phyloP scores from a whole-genome alignment of 2,797 vertebrate genomes.

The Pagetopsis macropterus region DNA sequence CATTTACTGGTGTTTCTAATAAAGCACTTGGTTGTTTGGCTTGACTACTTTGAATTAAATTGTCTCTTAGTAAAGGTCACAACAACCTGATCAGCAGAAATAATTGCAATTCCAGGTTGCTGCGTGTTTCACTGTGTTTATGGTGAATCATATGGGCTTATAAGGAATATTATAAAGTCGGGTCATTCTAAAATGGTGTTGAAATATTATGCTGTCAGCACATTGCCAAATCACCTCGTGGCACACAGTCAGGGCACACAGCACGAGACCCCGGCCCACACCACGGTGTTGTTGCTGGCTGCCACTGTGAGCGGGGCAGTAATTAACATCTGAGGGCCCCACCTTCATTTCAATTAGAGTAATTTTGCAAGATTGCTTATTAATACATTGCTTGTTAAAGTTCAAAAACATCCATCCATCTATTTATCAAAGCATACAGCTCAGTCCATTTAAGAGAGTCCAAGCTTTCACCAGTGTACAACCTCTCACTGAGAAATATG shows the following conservation, averaged over 20 bases:
- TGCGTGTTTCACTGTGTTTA: constrained; percentile 48
- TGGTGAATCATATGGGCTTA: constrained; percentile 39
- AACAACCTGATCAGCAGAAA: constrained; percentile 13
- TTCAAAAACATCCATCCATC: constrained; percentile 31
- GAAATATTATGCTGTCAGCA: constrained; percentile 68
- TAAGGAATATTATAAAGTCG: constrained; percentile 49
- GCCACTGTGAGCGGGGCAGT: constrained; percentile 18
- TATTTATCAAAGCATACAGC: constrained; percentile 40
- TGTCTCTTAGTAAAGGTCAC: background rate
- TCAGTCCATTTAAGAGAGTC: constrained; percentile 2
- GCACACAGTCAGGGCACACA: constrained; percentile 50
- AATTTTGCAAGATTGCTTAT: constrained; percentile 29
- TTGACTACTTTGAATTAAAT: background rate
- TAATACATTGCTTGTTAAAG: constrained; percentile 35
- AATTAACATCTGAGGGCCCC: constrained; percentile 57
- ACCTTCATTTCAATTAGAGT: constrained; percentile 54
- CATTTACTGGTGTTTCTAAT: background rate
- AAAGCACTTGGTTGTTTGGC: constrained; percentile 4
- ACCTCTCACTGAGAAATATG: constrained; percentile 19
- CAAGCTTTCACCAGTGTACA: background rate
- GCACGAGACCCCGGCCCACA: constrained; percentile 38
- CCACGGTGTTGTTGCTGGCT: constrained; percentile 71
- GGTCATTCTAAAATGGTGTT: constrained; percentile 53
- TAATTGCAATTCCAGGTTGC: constrained; percentile 9
- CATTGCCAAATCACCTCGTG: constrained; percentile 66